Evolutionary conservation across 2,113 vertebrate genomes (phyloP).

Genomic region (Catharus minimus): DNA sequence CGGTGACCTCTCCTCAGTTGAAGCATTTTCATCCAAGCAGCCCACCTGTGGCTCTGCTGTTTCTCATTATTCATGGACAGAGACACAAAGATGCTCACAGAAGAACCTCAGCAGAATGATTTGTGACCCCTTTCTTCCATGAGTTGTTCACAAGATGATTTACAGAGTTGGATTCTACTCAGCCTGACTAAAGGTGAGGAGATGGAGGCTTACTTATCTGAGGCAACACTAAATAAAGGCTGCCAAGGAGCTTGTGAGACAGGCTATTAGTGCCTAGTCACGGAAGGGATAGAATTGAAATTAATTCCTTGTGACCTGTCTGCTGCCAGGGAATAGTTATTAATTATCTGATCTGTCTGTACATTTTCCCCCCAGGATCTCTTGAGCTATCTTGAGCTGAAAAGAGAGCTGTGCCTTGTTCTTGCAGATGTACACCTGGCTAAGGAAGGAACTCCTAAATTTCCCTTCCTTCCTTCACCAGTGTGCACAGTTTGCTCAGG

Average conservation of each 20-base stretch:
- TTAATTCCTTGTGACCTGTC: not conserved
- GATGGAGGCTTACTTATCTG: not conserved
- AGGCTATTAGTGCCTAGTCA: not conserved
- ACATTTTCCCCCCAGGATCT: not conserved
- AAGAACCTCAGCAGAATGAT: not conserved
- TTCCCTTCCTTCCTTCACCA: not conserved
- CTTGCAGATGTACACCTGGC: not conserved
- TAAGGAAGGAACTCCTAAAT: not conserved
- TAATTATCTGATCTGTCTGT: not conserved
- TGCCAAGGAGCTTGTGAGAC: not conserved
- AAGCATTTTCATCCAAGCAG: not conserved
- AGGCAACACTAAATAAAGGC: not conserved
- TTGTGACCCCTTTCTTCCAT: not conserved
- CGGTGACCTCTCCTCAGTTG: not conserved
- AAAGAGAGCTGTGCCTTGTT: not conserved
- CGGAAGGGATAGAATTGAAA: not conserved
- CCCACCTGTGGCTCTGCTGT: not conserved
- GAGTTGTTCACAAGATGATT: not conserved
- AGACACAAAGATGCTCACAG: not conserved
- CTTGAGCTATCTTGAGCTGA: not conserved
- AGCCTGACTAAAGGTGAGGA: not conserved
- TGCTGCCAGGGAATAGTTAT: not conserved
- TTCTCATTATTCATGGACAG: not conserved
- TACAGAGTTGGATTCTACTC: slow-evolving; percentile 1
- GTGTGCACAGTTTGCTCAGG: not conserved